These are phyloP conservation scores for Tigriopus californicus DNA, from an alignment of 2,888 invertebrate species.

Conservation along the genomic window DNA sequence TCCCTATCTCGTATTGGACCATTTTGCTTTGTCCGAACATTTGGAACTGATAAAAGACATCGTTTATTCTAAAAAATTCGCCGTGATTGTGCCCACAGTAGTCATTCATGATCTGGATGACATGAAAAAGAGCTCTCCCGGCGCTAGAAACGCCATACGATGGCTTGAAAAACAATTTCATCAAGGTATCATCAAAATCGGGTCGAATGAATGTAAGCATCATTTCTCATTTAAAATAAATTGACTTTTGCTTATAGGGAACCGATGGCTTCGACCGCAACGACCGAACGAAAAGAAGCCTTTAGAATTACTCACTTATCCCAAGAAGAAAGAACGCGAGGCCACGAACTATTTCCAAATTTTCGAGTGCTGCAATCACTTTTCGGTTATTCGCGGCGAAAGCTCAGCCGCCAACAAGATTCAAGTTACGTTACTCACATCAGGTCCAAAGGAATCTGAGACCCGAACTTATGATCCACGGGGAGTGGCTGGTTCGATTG, in stretches of 20 bases:
- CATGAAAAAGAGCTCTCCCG: background rate
- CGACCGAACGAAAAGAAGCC: background rate
- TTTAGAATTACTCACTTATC: background rate
- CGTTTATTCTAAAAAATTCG: conserved; percentile 59
- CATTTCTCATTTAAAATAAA: no score
- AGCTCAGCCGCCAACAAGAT: no score
- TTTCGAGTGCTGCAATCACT: conserved; percentile 8
- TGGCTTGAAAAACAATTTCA: conserved; percentile 8
- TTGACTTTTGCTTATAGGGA: background rate
- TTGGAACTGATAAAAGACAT: conserved; percentile 60
- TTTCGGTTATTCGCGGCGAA: background rate
- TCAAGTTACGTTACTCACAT: no score
- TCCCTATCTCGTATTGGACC: conserved; percentile 71
- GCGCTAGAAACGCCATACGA: background rate
- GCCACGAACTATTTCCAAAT: conserved; percentile 8
- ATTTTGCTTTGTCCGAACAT: conserved; percentile 55
- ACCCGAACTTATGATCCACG: no score
- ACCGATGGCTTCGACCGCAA: conserved; percentile 6
- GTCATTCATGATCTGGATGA: conserved; percentile 8
- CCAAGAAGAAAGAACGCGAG: conserved; percentile 1
- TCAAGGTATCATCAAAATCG: background rate
- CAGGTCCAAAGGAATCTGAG: no score
- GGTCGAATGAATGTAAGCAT: background rate
- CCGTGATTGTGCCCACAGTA: conserved; percentile 65
- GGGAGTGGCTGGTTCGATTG: no score